Conservation (phyloP, 2,888 invertebrate genomes). For the Gnatocerus cornutus region DNA sequence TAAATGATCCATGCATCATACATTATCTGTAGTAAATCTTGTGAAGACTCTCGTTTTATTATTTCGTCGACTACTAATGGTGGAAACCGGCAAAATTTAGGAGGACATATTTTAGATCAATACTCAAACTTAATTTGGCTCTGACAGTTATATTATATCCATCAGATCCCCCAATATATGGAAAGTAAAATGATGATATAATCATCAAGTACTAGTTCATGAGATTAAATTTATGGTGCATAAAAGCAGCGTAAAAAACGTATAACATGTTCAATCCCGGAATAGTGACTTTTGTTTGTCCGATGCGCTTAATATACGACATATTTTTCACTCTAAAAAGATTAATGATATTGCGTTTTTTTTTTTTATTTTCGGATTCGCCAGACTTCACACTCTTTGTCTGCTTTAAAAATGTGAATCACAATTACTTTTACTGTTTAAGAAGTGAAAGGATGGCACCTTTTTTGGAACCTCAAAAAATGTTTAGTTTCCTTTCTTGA, state of each 20-base stretch:
- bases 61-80: background rate
- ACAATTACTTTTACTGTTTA: background rate
- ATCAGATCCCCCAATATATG: background rate
- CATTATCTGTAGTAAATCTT: background rate
- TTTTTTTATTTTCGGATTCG: background rate
- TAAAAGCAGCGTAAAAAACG: too few species aligned
- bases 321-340: background rate
- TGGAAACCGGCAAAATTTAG: background rate
- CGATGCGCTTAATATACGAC: slow-evolving; percentile 1
- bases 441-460: background rate
- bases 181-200: too few species aligned
- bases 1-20: background rate
- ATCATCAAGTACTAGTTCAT: too few species aligned
- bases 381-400: background rate
- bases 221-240: background rate
- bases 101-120: slow-evolving; percentile 4
- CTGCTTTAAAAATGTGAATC: background rate
- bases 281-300: background rate
- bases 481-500: too few species aligned
- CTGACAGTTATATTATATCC: background rate
- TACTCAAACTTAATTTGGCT: background rate
- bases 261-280: background rate
- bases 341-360: background rate
- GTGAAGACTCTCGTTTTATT: background rate
- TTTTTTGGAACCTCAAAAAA: background rate